phyloP scores from a whole-genome alignment of 2,797 vertebrate species.

The Sciurus carolinensis region DNA sequence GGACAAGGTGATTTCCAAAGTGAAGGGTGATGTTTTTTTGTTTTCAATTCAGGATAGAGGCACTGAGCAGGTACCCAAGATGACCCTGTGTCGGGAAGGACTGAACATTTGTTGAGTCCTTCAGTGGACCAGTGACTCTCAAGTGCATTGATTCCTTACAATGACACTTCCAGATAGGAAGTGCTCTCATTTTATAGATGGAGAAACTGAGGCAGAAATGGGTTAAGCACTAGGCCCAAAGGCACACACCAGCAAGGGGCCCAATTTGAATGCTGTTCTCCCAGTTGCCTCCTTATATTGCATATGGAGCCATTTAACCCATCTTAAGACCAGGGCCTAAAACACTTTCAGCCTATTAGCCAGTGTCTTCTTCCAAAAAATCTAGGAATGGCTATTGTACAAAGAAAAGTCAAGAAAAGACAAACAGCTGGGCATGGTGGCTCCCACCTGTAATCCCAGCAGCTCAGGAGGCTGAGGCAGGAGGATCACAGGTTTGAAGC shows the following conservation, averaged over 20 bases:
- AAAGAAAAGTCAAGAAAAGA: neutral
- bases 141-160: neutral
- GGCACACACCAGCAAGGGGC: neutral
- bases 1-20: neutral
- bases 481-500: too few species aligned
- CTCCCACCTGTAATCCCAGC: too few species aligned
- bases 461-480: too few species aligned
- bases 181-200: neutral
- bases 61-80: too few species aligned
- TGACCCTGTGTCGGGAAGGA: neutral
- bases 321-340: neutral
- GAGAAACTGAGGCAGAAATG: constrained; percentile 17
- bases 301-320: neutral
- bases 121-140: neutral
- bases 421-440: too few species aligned
- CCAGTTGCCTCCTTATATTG: neutral
- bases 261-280: constrained; percentile 1
- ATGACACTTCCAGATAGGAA: neutral
- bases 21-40: neutral
- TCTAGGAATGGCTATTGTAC: neutral
- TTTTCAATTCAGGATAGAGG: neutral
- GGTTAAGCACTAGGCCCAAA: neutral
- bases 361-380: neutral
- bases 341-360: neutral
- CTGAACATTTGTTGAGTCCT: too few species aligned